Conservation (phyloP, 2,797 vertebrate genomes). For the Hirundo rustica region DNA sequence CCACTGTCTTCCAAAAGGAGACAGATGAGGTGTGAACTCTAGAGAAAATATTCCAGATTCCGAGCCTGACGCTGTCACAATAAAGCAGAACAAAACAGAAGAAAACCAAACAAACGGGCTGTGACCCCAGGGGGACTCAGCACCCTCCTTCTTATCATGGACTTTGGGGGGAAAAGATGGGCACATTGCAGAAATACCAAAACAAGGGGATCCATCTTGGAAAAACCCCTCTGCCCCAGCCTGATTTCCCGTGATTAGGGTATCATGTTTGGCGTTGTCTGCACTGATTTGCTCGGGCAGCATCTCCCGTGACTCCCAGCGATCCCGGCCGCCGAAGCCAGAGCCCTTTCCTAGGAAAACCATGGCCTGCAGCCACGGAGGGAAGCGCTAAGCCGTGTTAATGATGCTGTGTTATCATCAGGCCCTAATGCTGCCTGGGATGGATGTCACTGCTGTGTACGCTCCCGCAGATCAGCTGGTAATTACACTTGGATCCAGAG, state of each 20-base stretch:
- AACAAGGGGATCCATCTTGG: not conserved
- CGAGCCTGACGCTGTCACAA: not conserved
- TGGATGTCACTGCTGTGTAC: conserved; percentile 45
- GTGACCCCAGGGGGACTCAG: not conserved
- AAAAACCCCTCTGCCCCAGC: not conserved
- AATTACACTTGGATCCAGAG: conserved; percentile 72
- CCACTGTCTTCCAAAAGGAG: not conserved
- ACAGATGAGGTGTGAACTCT: conserved; percentile 6
- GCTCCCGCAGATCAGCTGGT: conserved; percentile 64
- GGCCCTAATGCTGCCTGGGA: conserved; percentile 45
- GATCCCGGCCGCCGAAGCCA: fast-evolving
- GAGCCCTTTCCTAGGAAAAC: not conserved
- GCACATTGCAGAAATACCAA: not conserved
- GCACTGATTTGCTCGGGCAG: not conserved
- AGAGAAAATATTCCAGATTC: conserved; percentile 33
- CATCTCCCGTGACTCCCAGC: not conserved
- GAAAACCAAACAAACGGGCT: not conserved
- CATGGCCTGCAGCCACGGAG: not conserved
- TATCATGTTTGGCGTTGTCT: not conserved
- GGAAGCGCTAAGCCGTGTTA: conserved; percentile 48
- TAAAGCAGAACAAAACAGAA: not conserved
- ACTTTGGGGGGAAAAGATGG: fast-evolving
- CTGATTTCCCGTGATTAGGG: not conserved
- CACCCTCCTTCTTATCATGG: not conserved
- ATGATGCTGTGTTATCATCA: conserved; percentile 26